Percentiles rank a stretch among this genome's conserved stretches.
These are phyloP conservation scores for Chiloscyllium plagiosum DNA, from an alignment of 2,113 vertebrate species.

Conservation along the genomic window DNA sequence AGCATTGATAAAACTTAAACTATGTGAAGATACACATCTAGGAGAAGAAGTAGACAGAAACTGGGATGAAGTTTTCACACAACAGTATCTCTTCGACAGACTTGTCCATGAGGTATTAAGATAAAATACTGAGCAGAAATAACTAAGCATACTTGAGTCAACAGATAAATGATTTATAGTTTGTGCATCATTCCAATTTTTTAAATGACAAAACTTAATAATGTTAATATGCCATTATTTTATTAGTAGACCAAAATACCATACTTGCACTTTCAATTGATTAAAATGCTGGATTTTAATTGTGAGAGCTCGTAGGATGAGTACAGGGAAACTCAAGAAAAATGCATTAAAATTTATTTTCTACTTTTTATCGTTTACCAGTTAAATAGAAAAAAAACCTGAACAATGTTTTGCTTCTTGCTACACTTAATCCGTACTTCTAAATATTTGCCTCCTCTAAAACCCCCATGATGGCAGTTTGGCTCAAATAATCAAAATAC, in stretches of 20 bases:
- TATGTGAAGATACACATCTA: conserved; percentile 88
- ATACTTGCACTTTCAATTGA: neutral
- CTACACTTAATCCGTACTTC: neutral
- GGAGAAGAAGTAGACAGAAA: conserved; percentile 94
- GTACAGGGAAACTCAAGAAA: neutral
- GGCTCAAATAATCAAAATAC: neutral
- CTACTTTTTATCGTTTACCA: neutral
- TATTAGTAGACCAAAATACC: neutral
- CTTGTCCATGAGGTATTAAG: conserved; percentile 73
- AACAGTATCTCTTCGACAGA: conserved; percentile 86
- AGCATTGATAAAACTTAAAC: conserved; percentile 88
- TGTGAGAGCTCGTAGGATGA: neutral
- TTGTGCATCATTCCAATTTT: neutral
- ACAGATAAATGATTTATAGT: neutral
- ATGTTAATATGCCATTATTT: neutral
- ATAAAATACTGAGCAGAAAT: neutral
- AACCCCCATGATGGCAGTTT: neutral
- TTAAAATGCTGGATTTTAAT: neutral
- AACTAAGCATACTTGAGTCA: neutral
- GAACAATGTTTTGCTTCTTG: neutral
- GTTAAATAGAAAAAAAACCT: neutral
- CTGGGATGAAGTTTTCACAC: conserved; percentile 88
- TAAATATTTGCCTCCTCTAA: neutral
- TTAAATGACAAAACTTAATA: too few relatives aligned
- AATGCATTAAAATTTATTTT: neutral